A percentile compares a stretch with the other conserved stretches of the same genome.
phyloP scores from a whole-genome alignment of 2,113 vertebrate genomes.

The Rhombomys opimus region DNA sequence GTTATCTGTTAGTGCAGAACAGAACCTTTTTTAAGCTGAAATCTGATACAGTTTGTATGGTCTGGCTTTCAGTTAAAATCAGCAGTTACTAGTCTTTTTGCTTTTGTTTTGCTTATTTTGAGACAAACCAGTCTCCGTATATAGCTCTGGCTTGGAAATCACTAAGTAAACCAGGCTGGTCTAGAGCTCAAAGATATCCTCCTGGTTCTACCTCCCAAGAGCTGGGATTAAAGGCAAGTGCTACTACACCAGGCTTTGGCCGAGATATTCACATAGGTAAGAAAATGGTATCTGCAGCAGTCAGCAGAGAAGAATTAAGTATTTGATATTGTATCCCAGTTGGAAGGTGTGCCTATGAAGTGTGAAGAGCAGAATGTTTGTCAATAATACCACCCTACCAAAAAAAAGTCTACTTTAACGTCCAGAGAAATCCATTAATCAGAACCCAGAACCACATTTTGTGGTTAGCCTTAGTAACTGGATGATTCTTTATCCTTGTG shows the following conservation, averaged over 20 bases:
- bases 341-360: slow-evolving; percentile 6
- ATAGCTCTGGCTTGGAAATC: not conserved
- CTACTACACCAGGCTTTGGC: not conserved
- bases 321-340: not conserved
- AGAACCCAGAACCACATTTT: not conserved
- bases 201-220: not conserved
- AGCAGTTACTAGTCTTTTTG: not conserved
- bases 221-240: not conserved
- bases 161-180: not conserved
- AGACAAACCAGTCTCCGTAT: not conserved
- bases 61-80: not conserved
- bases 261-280: slow-evolving; percentile 10
- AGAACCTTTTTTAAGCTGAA: not conserved
- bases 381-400: slow-evolving; percentile 6
- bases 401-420: slow-evolving; percentile 8
- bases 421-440: not conserved
- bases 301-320: not conserved
- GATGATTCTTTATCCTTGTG: not conserved
- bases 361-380: not conserved
- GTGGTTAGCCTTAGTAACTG: not conserved
- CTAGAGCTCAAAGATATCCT: not conserved
- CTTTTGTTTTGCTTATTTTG: not conserved
- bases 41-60: not conserved
- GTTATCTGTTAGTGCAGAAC: not conserved
- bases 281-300: not conserved